Base-by-base conservation (phyloP, 2,113 vertebrate genomes). In the Falcunculus frontatus region DNA sequence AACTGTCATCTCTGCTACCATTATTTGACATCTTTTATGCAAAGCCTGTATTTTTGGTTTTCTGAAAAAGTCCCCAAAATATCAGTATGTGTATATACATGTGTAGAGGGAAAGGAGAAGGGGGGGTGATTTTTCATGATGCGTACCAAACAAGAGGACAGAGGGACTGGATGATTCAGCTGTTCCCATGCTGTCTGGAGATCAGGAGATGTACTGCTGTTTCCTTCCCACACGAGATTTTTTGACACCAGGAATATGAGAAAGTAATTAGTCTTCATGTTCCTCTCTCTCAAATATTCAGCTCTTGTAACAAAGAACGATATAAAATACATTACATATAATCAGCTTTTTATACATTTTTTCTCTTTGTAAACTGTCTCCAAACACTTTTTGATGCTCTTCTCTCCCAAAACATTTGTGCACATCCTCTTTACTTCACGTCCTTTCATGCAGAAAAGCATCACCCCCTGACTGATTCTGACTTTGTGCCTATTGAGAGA, bases 1-100 rank as follows among this genome's bases (percentile, higher is more conserved):
- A 83, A 91, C 33, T 90, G 93, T 90, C 76, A 94, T 82, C 77
- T 65, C 74, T 76, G 68, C 89, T 95, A 42, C 84, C 57, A 39
- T 49, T 84, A 55, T 53, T 63, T 84, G 63, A 91, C 52, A 94
- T 63, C 33, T 69, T 83, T 73, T 55, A 68, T 72, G 68, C 42
- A 93, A 85, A 93, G 30, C 6, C 56, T 84, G 44, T 78, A 39
- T 20, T 95, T 90, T 49, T 30, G 9, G 14, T 80, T 86, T 94
- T 63, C 50, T 84, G 59, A 39, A 77, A 67, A 74, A 88, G 50
- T 59, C 21, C n/a, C 46, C 23, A 23, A 13, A 94, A 74, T 62
- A 39, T 77, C 82, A 85, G 30, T 55, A 23, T 14, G 5, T 41
- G 7, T 84, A 50, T 67, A 16, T 46, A 5, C n/a, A 44, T 25